These are phyloP conservation scores for Calidris pygmaea DNA, from an alignment of 2,113 vertebrate species.

Conservation along the genomic window DNA sequence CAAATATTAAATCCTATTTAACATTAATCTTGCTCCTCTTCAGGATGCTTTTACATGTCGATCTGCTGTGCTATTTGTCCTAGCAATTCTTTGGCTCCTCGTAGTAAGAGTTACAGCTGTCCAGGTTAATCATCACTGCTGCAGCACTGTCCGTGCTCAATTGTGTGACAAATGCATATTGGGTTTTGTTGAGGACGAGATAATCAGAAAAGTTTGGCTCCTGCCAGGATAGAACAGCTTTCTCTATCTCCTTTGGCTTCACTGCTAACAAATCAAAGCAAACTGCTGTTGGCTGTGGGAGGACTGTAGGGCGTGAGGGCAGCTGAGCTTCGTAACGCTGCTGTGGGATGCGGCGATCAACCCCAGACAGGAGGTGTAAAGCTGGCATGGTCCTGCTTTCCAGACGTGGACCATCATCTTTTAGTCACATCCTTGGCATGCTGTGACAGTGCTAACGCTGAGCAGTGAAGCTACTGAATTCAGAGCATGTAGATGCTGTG, in stretches of 20 bases:
- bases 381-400: neutral
- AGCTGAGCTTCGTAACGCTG: rapidly evolving
- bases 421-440: neutral
- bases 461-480: neutral
- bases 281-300: neutral
- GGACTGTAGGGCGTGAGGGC: neutral
- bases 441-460: neutral
- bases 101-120: neutral
- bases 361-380: rapidly evolving
- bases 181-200: neutral
- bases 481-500: neutral
- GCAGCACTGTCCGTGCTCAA: neutral
- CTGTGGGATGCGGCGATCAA: neutral
- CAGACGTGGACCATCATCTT: neutral
- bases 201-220: neutral
- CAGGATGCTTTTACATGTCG: neutral
- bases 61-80: neutral
- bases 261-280: neutral
- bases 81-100: neutral
- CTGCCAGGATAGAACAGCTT: neutral
- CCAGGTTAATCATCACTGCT: neutral
- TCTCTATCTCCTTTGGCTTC: neutral
- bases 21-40: neutral
- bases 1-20: neutral
- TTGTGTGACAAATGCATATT: neutral